Percentiles rank a stretch among this genome's conserved stretches.
Conservation (phyloP, 2,113 vertebrate species). For the Muntiacus muntjak region DNA sequence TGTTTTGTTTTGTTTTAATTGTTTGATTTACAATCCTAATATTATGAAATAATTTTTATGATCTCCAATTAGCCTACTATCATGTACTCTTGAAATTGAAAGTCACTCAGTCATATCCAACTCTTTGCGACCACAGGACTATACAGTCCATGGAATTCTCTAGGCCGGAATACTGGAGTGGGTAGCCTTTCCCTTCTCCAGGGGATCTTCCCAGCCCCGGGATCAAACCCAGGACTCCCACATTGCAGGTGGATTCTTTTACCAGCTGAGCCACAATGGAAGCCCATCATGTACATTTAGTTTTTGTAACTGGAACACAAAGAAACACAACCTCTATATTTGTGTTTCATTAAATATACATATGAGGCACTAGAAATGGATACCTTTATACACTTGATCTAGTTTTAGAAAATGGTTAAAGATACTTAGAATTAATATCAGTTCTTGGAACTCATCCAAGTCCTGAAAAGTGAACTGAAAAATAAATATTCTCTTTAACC, state of each 20-base stretch:
- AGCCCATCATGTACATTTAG: not conserved
- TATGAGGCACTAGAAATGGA: slow-evolving; percentile 30
- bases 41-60: not conserved
- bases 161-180: not conserved
- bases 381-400: slow-evolving; percentile 61
- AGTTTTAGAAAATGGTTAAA: slow-evolving; percentile 64
- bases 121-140: not conserved
- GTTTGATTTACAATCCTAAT: not conserved
- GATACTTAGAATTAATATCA: slow-evolving; percentile 67
- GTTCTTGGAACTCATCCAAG: slow-evolving; percentile 56
- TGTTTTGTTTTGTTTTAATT: not conserved
- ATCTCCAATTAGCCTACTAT: not conserved
- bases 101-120: not conserved
- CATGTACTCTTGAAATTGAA: not conserved
- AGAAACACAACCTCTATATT: slow-evolving; percentile 25
- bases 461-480: slow-evolving; percentile 41
- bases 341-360: slow-evolving; percentile 47
- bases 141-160: not conserved
- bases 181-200: not conserved
- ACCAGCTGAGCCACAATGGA: not conserved
- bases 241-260: rapidly evolving
- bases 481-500: slow-evolving; percentile 62
- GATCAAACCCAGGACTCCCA: not conserved
- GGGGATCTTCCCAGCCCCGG: not conserved
- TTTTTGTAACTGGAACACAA: not conserved